Percentiles rank a stretch among this genome's conserved stretches.
These are phyloP conservation scores for Drosophila melanosoma DNA, from an alignment of 2,888 invertebrate species.

Conservation along the genomic window DNA sequence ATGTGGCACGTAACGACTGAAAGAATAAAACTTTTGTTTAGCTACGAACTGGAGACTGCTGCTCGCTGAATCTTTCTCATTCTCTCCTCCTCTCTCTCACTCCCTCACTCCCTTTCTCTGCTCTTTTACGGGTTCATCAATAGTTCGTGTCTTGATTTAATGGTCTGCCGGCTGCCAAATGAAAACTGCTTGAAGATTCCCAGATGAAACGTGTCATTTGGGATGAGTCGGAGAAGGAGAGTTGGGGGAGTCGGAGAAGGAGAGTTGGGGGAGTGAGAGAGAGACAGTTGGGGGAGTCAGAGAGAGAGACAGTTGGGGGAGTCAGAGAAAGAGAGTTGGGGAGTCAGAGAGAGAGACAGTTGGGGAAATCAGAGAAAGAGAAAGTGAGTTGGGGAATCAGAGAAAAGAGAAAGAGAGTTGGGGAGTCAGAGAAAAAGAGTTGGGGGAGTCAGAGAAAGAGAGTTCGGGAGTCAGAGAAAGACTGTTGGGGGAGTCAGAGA, in stretches of 20 bases:
- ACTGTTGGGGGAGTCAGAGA: rapidly evolving
- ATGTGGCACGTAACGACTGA: slow-evolving; percentile 48
- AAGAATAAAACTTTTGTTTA: slow-evolving; percentile 7
- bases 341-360: neutral
- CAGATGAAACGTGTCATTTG: slow-evolving; percentile 30
- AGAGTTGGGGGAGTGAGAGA: no score
- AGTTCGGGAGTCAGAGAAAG: no score
- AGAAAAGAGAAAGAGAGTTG: neutral
- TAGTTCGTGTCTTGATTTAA: slow-evolving; percentile 79
- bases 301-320: no score
- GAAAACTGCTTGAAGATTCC: slow-evolving; percentile 43
- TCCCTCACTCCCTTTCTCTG: neutral
- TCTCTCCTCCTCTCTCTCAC: neutral
- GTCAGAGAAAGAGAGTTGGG: neutral
- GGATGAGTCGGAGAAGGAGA: neutral
- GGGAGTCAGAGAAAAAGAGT: no score
- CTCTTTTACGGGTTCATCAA: slow-evolving; percentile 63
- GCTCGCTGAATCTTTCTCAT: neutral
- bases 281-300: rapidly evolving
- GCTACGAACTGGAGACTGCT: neutral
- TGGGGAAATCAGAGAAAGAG: no score
- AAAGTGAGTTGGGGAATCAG: neutral
- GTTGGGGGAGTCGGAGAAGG: no score
- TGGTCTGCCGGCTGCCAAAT: slow-evolving; percentile 73
- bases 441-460: neutral